Evolutionary conservation across 2,888 invertebrate genomes (phyloP).

Genomic region (Helleia helle): DNA sequence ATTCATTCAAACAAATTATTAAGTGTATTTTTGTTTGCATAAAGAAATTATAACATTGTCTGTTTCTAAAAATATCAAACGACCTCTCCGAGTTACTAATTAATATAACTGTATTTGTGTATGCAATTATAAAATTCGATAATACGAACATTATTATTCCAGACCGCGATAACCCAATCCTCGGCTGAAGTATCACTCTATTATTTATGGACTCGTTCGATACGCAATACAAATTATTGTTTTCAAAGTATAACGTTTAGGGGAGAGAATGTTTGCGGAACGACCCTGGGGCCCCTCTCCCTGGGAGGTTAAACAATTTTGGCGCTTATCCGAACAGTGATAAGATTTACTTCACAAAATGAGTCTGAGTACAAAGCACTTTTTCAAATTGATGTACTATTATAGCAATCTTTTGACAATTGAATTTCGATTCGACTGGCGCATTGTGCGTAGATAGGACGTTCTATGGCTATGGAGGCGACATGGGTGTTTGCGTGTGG

Average conservation of each 20-base stretch:
- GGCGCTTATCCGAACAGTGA: slow-evolving; percentile 36
- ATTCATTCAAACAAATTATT: too few species aligned
- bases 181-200: slow-evolving; percentile 66
- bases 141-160: slow-evolving; percentile 19
- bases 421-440: slow-evolving; percentile 62
- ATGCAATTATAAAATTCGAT: slow-evolving; percentile 32
- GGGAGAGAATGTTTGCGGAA: slow-evolving; percentile 68
- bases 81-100: too few species aligned
- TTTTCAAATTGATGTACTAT: slow-evolving; percentile 54
- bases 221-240: slow-evolving; percentile 75
- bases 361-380: slow-evolving; percentile 36
- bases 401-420: slow-evolving; percentile 69
- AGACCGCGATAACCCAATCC: slow-evolving; percentile 19
- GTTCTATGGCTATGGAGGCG: slow-evolving; percentile 33
- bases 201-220: slow-evolving; percentile 73
- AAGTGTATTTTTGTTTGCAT: too few species aligned
- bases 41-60: too few species aligned
- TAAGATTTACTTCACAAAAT: slow-evolving; percentile 41
- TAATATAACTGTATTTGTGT: background rate
- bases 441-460: slow-evolving; percentile 55
- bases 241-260: slow-evolving; percentile 75
- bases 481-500: slow-evolving; percentile 69
- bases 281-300: slow-evolving; percentile 53
- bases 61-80: too few species aligned
- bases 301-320: slow-evolving; percentile 34